Conservation (phyloP, 2,797 vertebrate species). For the Gymnodraco acuticeps region DNA sequence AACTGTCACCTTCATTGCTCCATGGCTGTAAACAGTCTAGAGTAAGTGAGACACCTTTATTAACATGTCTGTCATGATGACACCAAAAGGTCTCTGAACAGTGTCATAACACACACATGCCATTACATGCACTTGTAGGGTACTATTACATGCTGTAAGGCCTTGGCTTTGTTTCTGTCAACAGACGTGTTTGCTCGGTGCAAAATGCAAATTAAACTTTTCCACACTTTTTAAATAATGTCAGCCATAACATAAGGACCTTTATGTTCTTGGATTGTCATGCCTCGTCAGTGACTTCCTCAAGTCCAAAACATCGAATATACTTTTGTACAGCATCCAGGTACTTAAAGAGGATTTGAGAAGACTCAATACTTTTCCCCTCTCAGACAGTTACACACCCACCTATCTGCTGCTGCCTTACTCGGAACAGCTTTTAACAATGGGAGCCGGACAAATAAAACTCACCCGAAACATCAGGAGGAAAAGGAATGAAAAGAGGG, state of each 20-base stretch:
- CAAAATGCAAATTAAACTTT: conserved; percentile 38
- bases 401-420: conserved; percentile 47
- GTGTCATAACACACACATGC: conserved; percentile 42
- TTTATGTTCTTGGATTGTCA: conserved; percentile 36
- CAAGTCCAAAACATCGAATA: conserved; percentile 23
- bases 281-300: conserved; percentile 24
- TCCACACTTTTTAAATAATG: conserved; percentile 34
- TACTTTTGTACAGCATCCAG: conserved; percentile 39
- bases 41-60: conserved; percentile 27
- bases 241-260: conserved; percentile 20
- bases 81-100: conserved; percentile 16
- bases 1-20: background rate
- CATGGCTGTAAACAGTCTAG: conserved; percentile 19
- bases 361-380: conserved; percentile 25
- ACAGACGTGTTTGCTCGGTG: conserved; percentile 21
- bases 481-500: conserved; percentile 62
- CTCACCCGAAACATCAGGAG: conserved; percentile 71
- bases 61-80: conserved; percentile 43
- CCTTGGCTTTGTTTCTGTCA: conserved; percentile 31
- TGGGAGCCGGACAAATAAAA: conserved; percentile 77
- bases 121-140: conserved; percentile 22
- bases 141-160: conserved; percentile 43
- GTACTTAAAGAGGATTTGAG: conserved; percentile 51
- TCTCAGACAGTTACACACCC: conserved; percentile 42
- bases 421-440: conserved; percentile 64